Conservation (phyloP, 2,888 invertebrate species). For the Panorpa germanica region DNA sequence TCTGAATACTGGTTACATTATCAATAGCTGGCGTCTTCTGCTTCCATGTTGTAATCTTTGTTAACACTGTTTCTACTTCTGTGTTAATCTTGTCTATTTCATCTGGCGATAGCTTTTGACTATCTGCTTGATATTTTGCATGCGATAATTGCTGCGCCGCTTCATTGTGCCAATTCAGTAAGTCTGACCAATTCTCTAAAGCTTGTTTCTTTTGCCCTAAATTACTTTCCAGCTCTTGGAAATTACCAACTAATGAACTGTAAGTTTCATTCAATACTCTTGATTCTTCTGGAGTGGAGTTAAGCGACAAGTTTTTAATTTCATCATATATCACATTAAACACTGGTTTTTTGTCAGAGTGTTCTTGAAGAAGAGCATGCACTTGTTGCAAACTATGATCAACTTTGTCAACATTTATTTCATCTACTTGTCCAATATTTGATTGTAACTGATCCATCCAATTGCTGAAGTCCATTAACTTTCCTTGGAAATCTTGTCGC, state of each 20-base stretch:
- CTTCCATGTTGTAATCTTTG: slow-evolving; percentile 52
- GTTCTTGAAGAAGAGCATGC: slow-evolving; percentile 66
- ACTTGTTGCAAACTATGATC: slow-evolving; percentile 59
- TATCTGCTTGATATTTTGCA: slow-evolving; percentile 61
- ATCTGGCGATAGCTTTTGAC: slow-evolving; percentile 47
- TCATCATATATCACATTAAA: slow-evolving; percentile 67
- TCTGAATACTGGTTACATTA: slow-evolving; percentile 42
- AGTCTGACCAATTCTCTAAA: slow-evolving; percentile 66
- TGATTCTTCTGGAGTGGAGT: slow-evolving; percentile 55
- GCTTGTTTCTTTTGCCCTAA: slow-evolving; percentile 54
- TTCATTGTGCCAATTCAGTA: slow-evolving; percentile 65
- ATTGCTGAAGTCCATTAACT: slow-evolving; percentile 55
- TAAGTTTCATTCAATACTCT: slow-evolving; percentile 55
- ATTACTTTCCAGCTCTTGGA: slow-evolving; percentile 54
- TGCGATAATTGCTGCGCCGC: slow-evolving; percentile 61
- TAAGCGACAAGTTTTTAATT: slow-evolving; percentile 54
- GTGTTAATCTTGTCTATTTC: slow-evolving; percentile 47
- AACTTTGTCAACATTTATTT: slow-evolving; percentile 64
- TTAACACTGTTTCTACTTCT: slow-evolving; percentile 50
- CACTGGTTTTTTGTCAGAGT: slow-evolving; percentile 60
- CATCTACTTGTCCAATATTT: slow-evolving; percentile 58
- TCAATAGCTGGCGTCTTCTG: slow-evolving; percentile 46
- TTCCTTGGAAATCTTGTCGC: slow-evolving; percentile 67
- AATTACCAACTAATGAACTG: slow-evolving; percentile 53
- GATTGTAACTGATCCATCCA: slow-evolving; percentile 60